phyloP scores from a whole-genome alignment of 1,140 invertebrate genomes.

The Pseudobourletiella spinata region DNA sequence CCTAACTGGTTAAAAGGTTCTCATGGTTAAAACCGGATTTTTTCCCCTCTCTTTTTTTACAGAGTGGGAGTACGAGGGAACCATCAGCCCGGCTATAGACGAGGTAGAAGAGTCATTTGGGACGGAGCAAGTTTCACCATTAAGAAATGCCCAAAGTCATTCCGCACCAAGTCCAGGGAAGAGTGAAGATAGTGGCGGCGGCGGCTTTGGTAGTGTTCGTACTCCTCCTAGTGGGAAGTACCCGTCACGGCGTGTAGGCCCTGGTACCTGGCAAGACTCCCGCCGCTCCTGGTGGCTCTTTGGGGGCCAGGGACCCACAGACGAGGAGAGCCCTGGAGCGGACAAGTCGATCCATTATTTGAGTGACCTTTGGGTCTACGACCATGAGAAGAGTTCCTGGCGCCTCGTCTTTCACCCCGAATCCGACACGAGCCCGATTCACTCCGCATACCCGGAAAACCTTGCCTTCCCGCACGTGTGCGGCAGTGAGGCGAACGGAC shows the following conservation, averaged over 20 bases:
- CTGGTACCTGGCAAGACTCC: conserved; percentile 21
- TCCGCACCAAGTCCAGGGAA: no score
- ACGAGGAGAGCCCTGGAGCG: neutral
- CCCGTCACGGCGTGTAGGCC: conserved; percentile 10
- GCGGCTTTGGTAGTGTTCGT: neutral
- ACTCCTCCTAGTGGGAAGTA: neutral
- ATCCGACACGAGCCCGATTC: conserved; percentile 9
- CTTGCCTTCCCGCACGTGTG: conserved; percentile 23
- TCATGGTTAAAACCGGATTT: no score
- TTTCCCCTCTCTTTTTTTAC: no score
- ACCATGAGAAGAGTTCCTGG: conserved; percentile 10
- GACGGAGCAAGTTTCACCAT: conserved; percentile 14
- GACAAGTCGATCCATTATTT: conserved; percentile 2
- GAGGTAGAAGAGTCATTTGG: conserved; percentile 9
- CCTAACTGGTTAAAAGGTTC: no score
- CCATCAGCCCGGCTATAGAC: neutral
- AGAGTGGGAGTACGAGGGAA: conserved; percentile 25
- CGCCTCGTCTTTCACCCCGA: conserved; percentile 22
- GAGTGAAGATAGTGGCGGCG: neutral
- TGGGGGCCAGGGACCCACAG: conserved; percentile 19
- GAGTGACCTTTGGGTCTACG: conserved; percentile 29
- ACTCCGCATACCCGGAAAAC: conserved; percentile 23
- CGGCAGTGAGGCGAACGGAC: conserved; percentile 17
- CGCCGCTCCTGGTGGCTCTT: conserved; percentile 26
- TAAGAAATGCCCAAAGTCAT: no score